Conservation (phyloP, 35 echinoderm and acorn worm species). For the Eucidaris tribuloides region DNA sequence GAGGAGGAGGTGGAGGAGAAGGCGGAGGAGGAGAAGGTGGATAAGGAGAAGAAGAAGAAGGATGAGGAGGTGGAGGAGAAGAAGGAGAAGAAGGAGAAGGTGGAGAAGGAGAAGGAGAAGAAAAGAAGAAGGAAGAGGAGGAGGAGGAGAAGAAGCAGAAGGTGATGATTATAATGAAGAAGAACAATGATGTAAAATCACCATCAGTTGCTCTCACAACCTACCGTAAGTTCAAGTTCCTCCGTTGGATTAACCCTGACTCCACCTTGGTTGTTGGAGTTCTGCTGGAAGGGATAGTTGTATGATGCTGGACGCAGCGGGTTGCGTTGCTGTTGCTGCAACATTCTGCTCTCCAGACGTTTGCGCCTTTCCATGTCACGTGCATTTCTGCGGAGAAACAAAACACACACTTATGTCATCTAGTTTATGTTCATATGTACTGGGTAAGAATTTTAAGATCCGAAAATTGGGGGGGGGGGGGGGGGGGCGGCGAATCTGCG, state of each 20-base stretch:
- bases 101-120: too few relatives aligned
- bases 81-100: too few relatives aligned
- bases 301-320: not conserved
- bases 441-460: not conserved
- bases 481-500: not conserved
- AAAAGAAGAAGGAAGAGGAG: too few relatives aligned
- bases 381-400: not conserved
- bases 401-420: not conserved
- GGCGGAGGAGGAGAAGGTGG: too few relatives aligned
- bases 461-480: not conserved
- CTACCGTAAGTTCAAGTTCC: slow-evolving; percentile 5
- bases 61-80: too few relatives aligned
- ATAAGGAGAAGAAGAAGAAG: too few relatives aligned
- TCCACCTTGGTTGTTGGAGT: slow-evolving; percentile 9
- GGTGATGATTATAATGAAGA: too few relatives aligned
- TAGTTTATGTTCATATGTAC: not conserved
- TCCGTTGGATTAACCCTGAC: not conserved
- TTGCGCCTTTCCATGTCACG: slow-evolving; percentile 17
- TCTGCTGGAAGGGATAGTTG: slow-evolving; percentile 9
- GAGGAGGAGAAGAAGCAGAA: too few relatives aligned
- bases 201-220: too few relatives aligned
- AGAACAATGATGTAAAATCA: too few relatives aligned
- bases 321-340: not conserved
- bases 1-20: too few relatives aligned
- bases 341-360: not conserved